A percentile compares a stretch with the other conserved stretches of the same genome.
Evolutionary conservation across 2,797 vertebrate genomes (phyloP).

Genomic region (Otolemur crassicaudatus): DNA sequence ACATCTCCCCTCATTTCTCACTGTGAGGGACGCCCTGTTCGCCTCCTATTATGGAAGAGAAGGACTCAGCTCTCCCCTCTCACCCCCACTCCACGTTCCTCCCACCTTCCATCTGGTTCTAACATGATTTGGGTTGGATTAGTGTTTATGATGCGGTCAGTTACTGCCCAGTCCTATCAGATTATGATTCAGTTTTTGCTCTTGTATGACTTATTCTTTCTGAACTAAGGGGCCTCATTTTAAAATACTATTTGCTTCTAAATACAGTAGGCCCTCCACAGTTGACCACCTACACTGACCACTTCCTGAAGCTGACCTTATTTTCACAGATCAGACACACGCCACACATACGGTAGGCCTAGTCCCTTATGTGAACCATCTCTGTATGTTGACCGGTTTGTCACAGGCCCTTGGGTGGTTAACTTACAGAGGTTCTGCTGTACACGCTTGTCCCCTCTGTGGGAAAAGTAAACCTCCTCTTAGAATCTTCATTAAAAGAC

Average conservation of each 20-base stretch:
- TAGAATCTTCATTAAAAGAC: no score
- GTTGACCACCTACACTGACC: no score
- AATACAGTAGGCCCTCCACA: no score
- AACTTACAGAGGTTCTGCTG: no score
- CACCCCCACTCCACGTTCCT: no score
- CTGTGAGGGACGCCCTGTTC: neutral
- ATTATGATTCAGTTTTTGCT: neutral
- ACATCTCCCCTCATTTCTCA: neutral
- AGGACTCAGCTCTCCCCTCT: neutral
- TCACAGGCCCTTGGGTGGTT: no score
- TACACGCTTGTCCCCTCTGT: neutral
- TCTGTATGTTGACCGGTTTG: no score
- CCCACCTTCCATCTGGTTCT: neutral
- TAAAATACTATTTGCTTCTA: neutral
- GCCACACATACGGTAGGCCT: no score
- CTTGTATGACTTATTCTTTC: neutral
- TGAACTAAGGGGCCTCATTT: neutral
- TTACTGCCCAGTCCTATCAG: neutral
- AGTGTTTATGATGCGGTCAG: neutral
- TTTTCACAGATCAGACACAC: no score
- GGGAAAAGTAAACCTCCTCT: neutral
- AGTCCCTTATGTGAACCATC: no score
- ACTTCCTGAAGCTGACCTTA: no score
- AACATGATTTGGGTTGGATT: neutral
- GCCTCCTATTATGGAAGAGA: neutral